A percentile compares a stretch with the other conserved stretches of the same genome.
Evolutionary conservation across 2,113 vertebrate species (phyloP).

Genomic region (pig (Sus scrofa)): T2T-Sscrofa CM000829.6:32371001-32371500

Average conservation of each 20-base stretch:
- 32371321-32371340: constrained; percentile 54
- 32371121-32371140: neutral
- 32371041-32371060: neutral
- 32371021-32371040: neutral
- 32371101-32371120: neutral
- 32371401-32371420: constrained; percentile 69
- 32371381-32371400: constrained; percentile 68
- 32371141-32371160: neutral
- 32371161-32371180: neutral
- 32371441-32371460: constrained; percentile 1
- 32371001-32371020: neutral
- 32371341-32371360: constrained; percentile 67
- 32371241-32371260: constrained; percentile 64
- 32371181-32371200: neutral
- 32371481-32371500: accelerated
- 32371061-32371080: neutral
- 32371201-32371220: neutral
- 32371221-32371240: neutral
- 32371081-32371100: neutral
- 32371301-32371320: constrained; percentile 66
- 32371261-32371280: constrained; percentile 54
- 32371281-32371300: constrained; percentile 49
- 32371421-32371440: constrained; percentile 65
- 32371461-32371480: neutral
- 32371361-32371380: constrained; percentile 65